Conservation (phyloP, 1,140 invertebrate species). For the Tetraneura akinire region DNA sequence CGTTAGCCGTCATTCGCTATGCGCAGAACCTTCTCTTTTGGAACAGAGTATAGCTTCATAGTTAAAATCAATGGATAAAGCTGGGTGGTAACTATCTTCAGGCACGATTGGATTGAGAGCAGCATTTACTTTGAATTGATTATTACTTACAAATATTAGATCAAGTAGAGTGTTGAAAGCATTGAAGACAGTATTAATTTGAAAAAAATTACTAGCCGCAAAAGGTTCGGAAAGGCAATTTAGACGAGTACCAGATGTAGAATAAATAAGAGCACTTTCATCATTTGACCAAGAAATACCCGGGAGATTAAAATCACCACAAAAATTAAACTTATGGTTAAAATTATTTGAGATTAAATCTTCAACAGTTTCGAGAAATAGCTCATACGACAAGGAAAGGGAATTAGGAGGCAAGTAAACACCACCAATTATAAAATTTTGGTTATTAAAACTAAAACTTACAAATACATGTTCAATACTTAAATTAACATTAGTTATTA, state of each 20-base stretch:
- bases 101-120: not conserved
- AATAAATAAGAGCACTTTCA: not conserved
- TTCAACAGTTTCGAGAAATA: slow-evolving; percentile 13
- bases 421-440: no score
- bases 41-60: no score
- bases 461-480: not conserved
- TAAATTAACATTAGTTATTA: not conserved
- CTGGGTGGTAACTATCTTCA: not conserved
- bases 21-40: no score
- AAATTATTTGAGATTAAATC: not conserved
- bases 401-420: no score
- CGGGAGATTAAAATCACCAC: slow-evolving; percentile 16
- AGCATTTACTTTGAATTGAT: no score
- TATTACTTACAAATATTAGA: slow-evolving; percentile 7
- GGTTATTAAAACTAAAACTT: not conserved
- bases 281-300: slow-evolving; percentile 4
- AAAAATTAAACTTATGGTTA: slow-evolving; percentile 12
- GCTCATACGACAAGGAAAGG: not conserved
- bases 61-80: slow-evolving; percentile 13
- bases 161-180: not conserved
- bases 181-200: slow-evolving; percentile 4
- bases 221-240: slow-evolving; percentile 11
- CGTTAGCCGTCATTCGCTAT: no score
- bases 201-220: no score
- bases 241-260: not conserved